A percentile compares a stretch with the other conserved stretches of the same genome.
Evolutionary conservation across 2,888 invertebrate genomes (phyloP).

Genomic region (Xestia xanthographa): DNA sequence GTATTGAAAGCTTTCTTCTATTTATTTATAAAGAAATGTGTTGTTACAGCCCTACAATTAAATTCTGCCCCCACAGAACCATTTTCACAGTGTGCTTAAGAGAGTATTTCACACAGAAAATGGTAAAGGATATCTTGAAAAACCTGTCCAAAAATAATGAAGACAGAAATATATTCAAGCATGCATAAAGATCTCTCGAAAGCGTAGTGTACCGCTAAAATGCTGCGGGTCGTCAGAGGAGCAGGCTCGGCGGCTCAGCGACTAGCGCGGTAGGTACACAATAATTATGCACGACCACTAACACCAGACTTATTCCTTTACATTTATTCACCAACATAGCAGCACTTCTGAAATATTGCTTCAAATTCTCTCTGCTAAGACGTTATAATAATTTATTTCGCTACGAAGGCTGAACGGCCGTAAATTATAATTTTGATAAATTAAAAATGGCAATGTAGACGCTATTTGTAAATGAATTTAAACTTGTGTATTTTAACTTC

Average conservation of each 20-base stretch:
- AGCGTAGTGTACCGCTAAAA: constrained; percentile 28
- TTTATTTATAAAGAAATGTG: background rate
- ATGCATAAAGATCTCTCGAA: constrained; percentile 27
- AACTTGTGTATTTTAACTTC: constrained; percentile 19
- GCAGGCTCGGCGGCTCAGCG: constrained; percentile 10
- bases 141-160: constrained; percentile 18
- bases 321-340: constrained; percentile 54
- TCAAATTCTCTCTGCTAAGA: constrained; percentile 35
- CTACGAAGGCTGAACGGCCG: background rate
- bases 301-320: constrained; percentile 52
- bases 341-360: constrained; percentile 40
- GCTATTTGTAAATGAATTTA: constrained; percentile 32
- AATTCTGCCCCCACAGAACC: background rate
- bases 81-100: background rate
- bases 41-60: background rate
- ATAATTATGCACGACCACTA: constrained; percentile 50
- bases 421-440: constrained; percentile 48
- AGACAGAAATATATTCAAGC: constrained; percentile 31
- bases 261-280: background rate
- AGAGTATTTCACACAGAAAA: background rate
- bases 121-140: background rate
- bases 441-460: constrained; percentile 42
- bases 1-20: background rate
- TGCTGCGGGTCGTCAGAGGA: constrained; percentile 2
- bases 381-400: constrained; percentile 46